Evolutionary conservation across 37 sponge, comb jelly and placozoan genomes (phyloP).

Genomic region (Amphimedon queenslandica): DNA sequence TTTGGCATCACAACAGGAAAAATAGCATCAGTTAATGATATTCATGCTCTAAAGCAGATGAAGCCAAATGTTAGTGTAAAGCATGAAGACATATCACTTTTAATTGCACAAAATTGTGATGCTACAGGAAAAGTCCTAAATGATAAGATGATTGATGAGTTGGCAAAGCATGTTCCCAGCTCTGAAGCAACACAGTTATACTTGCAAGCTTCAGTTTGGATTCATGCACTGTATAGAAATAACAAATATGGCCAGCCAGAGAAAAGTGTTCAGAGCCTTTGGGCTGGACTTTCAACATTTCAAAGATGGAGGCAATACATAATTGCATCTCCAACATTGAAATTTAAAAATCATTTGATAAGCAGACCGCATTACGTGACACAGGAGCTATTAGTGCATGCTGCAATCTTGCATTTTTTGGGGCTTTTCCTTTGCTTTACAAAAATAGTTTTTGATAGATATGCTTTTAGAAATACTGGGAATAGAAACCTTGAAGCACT

Average conservation of each 20-base stretch:
- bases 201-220: constrained; percentile 3
- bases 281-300: constrained; percentile 19
- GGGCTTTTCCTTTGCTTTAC: not conserved
- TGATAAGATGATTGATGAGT: not conserved
- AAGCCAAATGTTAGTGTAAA: not conserved
- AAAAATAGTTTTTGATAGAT: not conserved
- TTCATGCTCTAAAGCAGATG: not conserved
- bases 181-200: constrained; percentile 21
- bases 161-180: constrained; percentile 1
- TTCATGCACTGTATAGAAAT: constrained; percentile 9
- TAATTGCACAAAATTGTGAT: constrained; percentile 10
- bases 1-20: not conserved
- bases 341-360: constrained; percentile 9
- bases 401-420: constrained; percentile 6
- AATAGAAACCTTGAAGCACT: constrained; percentile 11
- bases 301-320: constrained; percentile 14
- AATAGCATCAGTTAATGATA: not conserved
- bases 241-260: constrained; percentile 2
- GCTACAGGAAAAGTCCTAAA: constrained; percentile 4
- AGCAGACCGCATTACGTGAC: constrained; percentile 7
- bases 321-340: not conserved
- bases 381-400: constrained; percentile 24
- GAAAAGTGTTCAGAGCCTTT: constrained; percentile 1
- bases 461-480: constrained; percentile 1
- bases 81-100: not conserved